Evolutionary conservation across 2,113 vertebrate genomes (phyloP), one percentile per base, ranked within the genome.

Genomic region (Mystacornis crossleyi): DNA sequence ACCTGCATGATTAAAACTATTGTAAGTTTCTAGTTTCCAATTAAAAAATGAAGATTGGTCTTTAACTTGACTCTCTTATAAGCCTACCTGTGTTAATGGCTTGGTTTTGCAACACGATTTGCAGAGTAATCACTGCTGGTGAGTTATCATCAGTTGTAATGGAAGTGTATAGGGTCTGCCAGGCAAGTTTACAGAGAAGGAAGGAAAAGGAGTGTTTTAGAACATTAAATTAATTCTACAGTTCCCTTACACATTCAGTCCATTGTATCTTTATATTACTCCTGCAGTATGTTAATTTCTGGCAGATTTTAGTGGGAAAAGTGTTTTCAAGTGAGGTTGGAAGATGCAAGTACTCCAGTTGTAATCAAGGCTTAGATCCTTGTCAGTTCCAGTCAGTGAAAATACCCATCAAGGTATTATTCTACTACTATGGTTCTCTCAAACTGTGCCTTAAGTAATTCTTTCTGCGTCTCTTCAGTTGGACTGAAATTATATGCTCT

Each of bases 1-100:
- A 31, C 19, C 10, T 60, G 36, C 2, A 10, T 33, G 10, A 65
- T 47, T 93, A 51, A 51, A 88, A 47, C 6, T 3, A n/a, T 47
- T 51, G 1, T 14, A 77, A 38, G 5, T 8, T 79, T 70, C 20
- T 55, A n/a, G 36, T 34, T 26, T 85, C 10, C 67, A 72, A 54
- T 64, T 62, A 8, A 79, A 70, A 90, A 69, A 38, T 14, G 0
- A 53, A 77, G 10, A 33, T 26, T 40, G 28, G 4, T 36, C 57
- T 69, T 84, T 79, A 43, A n/a, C 11, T 61, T 87, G 21, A 23
- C 28, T 47, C 6, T n/a, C 1, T 85, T 51, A 43, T 33, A 74
- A 73, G 4, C 7, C 26, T 12, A 20, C 14, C 5, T 83, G 74
- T 93, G 50, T 69, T 0, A 0, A 42, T 17, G 23, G 10, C 26